A percentile compares a stretch with the other conserved stretches of the same genome.
Conservation (phyloP, 1,140 invertebrate species). For the Gerris buenoi region DNA sequence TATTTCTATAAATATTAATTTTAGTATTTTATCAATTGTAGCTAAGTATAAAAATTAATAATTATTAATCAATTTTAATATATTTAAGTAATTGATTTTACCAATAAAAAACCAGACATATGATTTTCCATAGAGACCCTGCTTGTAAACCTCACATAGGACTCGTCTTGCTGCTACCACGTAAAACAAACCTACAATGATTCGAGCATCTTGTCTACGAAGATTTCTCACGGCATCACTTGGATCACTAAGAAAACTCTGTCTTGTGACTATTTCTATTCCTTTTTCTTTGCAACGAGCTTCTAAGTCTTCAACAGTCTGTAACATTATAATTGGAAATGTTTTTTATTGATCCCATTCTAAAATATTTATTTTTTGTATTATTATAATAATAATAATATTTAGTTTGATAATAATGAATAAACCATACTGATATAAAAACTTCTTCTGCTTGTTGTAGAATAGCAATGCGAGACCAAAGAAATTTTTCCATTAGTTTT, state of each 20-base stretch:
- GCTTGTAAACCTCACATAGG: slow-evolving; percentile 92
- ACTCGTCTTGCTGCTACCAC: slow-evolving; percentile 89
- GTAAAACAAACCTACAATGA: slow-evolving; percentile 96
- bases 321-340: no score
- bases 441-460: slow-evolving; percentile 97
- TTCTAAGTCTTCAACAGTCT: slow-evolving; percentile 96
- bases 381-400: no score
- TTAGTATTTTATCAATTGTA: no score
- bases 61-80: no score
- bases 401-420: neutral
- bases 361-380: no score
- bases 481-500: slow-evolving; percentile 90
- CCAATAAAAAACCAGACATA: slow-evolving; percentile 99
- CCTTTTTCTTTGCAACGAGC: slow-evolving; percentile 78
- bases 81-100: no score
- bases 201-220: slow-evolving; percentile 80
- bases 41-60: no score
- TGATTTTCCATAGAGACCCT: slow-evolving; percentile 83
- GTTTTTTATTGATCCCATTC: no score
- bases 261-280: slow-evolving; percentile 88
- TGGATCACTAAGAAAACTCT: slow-evolving; percentile 93
- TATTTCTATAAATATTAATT: no score
- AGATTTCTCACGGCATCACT: slow-evolving; percentile 90
- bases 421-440: slow-evolving; percentile 80
- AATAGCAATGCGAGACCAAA: slow-evolving; percentile 92